These are phyloP conservation scores for Saguinus imperator DNA, from an alignment of 2,113 vertebrate species.

Conservation along the genomic window DNA sequence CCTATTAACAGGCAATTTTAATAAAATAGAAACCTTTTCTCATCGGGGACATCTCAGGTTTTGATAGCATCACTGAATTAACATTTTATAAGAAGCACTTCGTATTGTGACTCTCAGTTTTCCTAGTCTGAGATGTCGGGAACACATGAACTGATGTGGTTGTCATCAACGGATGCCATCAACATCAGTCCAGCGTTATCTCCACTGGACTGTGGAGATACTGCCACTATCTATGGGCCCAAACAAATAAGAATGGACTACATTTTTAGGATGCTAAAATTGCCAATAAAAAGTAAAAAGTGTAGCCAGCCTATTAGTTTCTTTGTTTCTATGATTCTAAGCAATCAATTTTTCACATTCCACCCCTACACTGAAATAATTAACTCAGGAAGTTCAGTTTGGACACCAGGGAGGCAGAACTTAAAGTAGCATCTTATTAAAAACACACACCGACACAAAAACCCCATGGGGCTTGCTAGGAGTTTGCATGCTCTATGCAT, in stretches of 20 bases:
- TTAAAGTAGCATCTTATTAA: conserved; percentile 1
- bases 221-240: not conserved
- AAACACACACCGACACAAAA: not conserved
- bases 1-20: not conserved
- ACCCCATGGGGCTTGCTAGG: not conserved
- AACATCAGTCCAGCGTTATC: too few species aligned
- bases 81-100: not conserved
- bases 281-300: not conserved
- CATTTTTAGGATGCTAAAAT: not conserved
- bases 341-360: not conserved
- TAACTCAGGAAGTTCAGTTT: not conserved
- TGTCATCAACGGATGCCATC: not conserved
- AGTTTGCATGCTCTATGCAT: not conserved
- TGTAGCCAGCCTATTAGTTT: not conserved
- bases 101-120: not conserved
- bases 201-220: too few species aligned
- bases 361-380: not conserved
- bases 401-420: not conserved
- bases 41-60: not conserved
- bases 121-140: not conserved
- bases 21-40: not conserved
- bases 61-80: not conserved
- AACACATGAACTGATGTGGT: not conserved
- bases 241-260: not conserved
- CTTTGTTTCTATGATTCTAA: not conserved